phyloP scores from a whole-genome alignment of 2,888 invertebrate genomes.

The Sympetrum striolatum region DNA sequence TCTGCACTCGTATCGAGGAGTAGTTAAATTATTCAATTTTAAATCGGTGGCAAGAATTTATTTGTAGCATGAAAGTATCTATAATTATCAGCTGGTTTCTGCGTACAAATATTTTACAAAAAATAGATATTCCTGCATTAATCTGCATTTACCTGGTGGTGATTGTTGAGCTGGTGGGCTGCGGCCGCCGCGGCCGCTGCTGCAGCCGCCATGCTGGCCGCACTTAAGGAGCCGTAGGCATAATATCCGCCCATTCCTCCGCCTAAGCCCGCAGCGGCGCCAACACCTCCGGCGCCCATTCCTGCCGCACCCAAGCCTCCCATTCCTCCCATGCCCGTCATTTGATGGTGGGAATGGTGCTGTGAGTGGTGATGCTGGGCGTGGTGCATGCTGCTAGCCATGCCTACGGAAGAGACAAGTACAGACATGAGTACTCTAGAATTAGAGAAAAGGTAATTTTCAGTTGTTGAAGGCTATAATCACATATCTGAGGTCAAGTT shows the following conservation, averaged over 20 bases:
- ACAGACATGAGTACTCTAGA: not conserved
- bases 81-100: too few species aligned
- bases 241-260: slow-evolving; percentile 60
- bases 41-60: too few species aligned
- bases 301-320: slow-evolving; percentile 76
- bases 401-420: slow-evolving; percentile 63
- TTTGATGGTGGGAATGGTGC: slow-evolving; percentile 33
- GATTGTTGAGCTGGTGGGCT: slow-evolving; percentile 56
- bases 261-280: slow-evolving; percentile 70
- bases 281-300: slow-evolving; percentile 75
- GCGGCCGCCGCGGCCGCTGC: slow-evolving; percentile 48
- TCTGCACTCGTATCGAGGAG: too few species aligned
- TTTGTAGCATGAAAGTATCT: too few species aligned
- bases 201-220: slow-evolving; percentile 44
- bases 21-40: too few species aligned
- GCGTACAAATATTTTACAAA: too few species aligned
- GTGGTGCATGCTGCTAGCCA: slow-evolving; percentile 74
- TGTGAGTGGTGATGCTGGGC: slow-evolving; percentile 75
- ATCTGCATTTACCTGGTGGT: slow-evolving; percentile 58
- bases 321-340: slow-evolving; percentile 68
- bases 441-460: too few species aligned
- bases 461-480: too few species aligned
- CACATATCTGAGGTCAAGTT: too few species aligned
- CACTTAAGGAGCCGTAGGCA: slow-evolving; percentile 58
- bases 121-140: too few species aligned